Conservation (phyloP, 1,140 invertebrate species). For the Grapholita molesta region DNA sequence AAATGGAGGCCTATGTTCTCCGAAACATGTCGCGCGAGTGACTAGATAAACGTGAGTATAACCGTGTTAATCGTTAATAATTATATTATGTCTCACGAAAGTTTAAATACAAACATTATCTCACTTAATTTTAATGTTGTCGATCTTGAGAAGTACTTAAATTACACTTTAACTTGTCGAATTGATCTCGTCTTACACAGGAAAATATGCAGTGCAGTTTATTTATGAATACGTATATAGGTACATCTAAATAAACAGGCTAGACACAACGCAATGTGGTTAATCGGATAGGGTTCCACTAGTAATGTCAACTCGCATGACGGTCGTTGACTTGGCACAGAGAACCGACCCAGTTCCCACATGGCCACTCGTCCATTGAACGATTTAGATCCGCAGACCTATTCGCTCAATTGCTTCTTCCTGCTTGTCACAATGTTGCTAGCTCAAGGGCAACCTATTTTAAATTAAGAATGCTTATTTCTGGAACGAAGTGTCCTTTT, state of each 20-base stretch:
- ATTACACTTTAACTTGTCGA: too few species aligned
- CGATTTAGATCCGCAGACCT: conserved; percentile 47
- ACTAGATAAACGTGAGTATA: too few species aligned
- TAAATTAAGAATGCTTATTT: background rate
- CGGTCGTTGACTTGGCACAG: conserved; percentile 46
- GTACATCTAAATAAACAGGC: background rate
- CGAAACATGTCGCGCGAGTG: too few species aligned
- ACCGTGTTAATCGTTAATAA: too few species aligned
- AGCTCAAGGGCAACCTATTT: conserved; percentile 49
- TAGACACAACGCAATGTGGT: conserved; percentile 33
- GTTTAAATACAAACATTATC: too few species aligned
- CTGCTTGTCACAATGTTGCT: conserved; percentile 51
- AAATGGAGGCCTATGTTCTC: too few species aligned
- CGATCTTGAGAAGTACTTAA: too few species aligned
- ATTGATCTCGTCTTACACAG: too few species aligned
- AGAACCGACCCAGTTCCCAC: conserved; percentile 70
- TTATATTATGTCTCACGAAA: too few species aligned
- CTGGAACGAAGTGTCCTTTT: background rate
- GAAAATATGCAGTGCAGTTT: too few species aligned
- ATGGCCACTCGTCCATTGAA: conserved; percentile 52
- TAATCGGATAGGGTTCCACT: conserved; percentile 19
- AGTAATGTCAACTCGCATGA: conserved; percentile 11
- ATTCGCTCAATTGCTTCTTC: conserved; percentile 64
- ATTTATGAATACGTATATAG: background rate
- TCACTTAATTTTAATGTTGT: too few species aligned